These are phyloP conservation scores for Ciconia nigra DNA, from an alignment of 2,797 vertebrate genomes.

Conservation along the genomic window DNA sequence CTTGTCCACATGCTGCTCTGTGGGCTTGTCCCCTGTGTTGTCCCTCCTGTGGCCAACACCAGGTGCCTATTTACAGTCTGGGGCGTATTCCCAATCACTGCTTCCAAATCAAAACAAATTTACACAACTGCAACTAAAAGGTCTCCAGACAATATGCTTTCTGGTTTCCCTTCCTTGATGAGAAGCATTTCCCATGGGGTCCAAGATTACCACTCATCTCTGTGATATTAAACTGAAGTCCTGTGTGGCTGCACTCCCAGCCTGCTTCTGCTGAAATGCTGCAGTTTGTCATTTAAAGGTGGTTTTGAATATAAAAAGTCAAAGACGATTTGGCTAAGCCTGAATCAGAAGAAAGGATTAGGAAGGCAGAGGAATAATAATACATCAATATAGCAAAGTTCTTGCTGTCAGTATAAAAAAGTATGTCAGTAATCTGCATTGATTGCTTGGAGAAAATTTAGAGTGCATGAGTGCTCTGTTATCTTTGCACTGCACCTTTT, in stretches of 20 bases:
- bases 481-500: constrained; percentile 32
- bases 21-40: background rate
- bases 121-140: background rate
- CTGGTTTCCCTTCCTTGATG: background rate
- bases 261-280: background rate
- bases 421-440: background rate
- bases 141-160: background rate
- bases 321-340: background rate
- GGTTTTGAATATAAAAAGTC: background rate
- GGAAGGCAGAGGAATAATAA: constrained; percentile 29
- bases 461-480: background rate
- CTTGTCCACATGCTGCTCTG: background rate
- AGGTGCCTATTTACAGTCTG: background rate
- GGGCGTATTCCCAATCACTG: background rate
- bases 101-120: background rate
- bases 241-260: background rate
- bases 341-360: constrained; percentile 30
- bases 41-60: background rate
- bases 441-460: constrained; percentile 35
- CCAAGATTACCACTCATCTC: background rate
- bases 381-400: background rate
- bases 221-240: background rate
- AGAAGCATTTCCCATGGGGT: background rate
- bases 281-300: background rate
- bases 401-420: constrained; percentile 19